Evolutionary conservation across 2,888 invertebrate genomes (phyloP), one percentile per base, ranked within the genome.

Genomic region (Tipula vernalis): DNA sequence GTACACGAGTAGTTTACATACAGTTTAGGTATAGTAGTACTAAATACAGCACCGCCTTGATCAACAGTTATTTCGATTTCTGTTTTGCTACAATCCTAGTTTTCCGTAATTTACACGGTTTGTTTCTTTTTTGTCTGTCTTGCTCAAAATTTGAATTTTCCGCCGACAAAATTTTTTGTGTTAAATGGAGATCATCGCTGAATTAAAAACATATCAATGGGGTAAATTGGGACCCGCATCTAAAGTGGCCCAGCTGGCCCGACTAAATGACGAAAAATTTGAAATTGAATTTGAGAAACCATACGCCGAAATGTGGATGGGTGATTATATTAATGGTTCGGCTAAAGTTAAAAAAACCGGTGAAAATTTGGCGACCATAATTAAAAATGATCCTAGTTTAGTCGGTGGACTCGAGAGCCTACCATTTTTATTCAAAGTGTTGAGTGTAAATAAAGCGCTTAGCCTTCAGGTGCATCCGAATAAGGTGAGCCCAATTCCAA

Each of bases 261-360:
- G 94, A 88, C 93, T 93, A 88, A 94, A 94, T 51, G 93, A 95
- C 89, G 91, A 93, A 0, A 92, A 92, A 18, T 93, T 95, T 88
- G 89, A 89, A 28, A 92, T 96, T 13, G 94, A 95, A 39, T 93
- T 94, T 5, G 90, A 92, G 2, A 93, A 93, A 87, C 94, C 96
- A 0, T 98, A 98, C 91, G 97, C 98, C 1, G 98, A 99, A 93
- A 91, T 99, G 87, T 99, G 99, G 99, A 97, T 99, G 96, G 99
- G 99, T 0, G 98, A 98, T 0, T 99, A 99, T 91, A 94, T 95
- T 0, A 98, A 96, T 90, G 98, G 98, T 0, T 97, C 98, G 0
- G 96, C 98, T 0, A 90, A 93, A 85, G 91, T 96, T 0, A 95
- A 95, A 90, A 92, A 93, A 86, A 93, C 93, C 41, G 92, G 93